phyloP scores from a whole-genome alignment of 2,888 invertebrate species.

The Tanaodytes sp. region DNA sequence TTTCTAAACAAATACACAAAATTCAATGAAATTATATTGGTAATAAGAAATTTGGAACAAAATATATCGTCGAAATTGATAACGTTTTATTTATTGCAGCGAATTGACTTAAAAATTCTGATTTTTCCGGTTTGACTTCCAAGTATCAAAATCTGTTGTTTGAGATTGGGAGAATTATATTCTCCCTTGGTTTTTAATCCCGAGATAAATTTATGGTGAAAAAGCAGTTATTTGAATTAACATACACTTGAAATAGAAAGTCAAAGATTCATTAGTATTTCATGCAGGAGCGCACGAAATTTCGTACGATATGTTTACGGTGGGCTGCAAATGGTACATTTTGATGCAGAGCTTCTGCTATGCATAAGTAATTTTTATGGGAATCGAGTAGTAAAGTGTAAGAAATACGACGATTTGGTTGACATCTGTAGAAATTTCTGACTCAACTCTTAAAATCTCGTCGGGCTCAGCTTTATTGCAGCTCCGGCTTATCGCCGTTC shows the following conservation, averaged over 20 bases:
- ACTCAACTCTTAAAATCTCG: neutral
- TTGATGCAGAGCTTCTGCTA: constrained; percentile 36
- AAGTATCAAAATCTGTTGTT: no score
- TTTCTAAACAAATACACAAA: no score
- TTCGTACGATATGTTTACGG: constrained; percentile 41
- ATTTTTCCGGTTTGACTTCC: no score
- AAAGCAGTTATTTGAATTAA: constrained; percentile 34
- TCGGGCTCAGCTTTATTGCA: neutral
- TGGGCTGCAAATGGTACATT: constrained; percentile 45
- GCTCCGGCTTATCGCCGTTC: no score
- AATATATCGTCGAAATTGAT: no score
- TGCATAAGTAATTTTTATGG: constrained; percentile 45
- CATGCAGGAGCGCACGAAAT: constrained; percentile 26
- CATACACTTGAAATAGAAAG: constrained; percentile 28
- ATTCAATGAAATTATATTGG: no score
- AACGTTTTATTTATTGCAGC: no score
- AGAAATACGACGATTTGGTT: constrained; percentile 5
- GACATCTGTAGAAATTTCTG: neutral
- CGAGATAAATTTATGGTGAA: constrained; percentile 22
- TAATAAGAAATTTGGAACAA: no score
- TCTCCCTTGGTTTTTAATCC: constrained; percentile 3
- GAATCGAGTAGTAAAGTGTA: constrained; percentile 24
- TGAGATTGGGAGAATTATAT: no score
- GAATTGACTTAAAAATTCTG: no score
- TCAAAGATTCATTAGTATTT: constrained; percentile 35